A percentile compares a stretch with the other conserved stretches of the same genome.
Evolutionary conservation across 2,113 vertebrate species (phyloP).

Genomic region (Rhegmatorhina hoffmannsi): DNA sequence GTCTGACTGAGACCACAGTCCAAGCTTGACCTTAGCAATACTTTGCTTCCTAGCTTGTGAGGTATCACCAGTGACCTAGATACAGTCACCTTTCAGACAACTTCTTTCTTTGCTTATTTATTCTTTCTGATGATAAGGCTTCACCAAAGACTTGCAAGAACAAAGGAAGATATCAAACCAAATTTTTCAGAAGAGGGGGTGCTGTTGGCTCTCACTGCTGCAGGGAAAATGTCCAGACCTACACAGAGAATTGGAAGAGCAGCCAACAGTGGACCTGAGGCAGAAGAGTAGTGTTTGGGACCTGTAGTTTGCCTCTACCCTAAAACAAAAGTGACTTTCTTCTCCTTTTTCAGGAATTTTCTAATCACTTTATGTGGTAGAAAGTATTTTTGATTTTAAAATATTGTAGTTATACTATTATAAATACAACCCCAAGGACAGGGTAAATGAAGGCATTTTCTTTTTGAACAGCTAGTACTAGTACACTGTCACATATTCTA

Average conservation of each 20-base stretch:
- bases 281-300: not conserved
- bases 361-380: not conserved
- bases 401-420: not conserved
- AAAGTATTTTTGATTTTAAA: not conserved
- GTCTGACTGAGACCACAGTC: not conserved
- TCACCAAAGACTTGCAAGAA: not conserved
- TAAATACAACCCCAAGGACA: not conserved
- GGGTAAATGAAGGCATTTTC: not conserved
- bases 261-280: not conserved
- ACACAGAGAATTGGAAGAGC: not conserved
- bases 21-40: not conserved
- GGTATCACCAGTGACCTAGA: not conserved
- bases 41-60: not conserved
- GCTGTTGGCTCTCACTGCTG: not conserved
- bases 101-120: not conserved
- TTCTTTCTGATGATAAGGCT: not conserved
- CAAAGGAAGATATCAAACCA: not conserved
- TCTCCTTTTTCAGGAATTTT: not conserved
- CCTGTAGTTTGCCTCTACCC: not conserved
- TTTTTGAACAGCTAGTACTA: not conserved
- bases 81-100: not conserved
- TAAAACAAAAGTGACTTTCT: not conserved
- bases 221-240: not conserved
- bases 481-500: not conserved
- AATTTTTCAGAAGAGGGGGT: not conserved